Evolutionary conservation across 2,113 vertebrate species (phyloP), one percentile per base, ranked within the genome.

Genomic region (Thalassarche chlororhynchos): DNA sequence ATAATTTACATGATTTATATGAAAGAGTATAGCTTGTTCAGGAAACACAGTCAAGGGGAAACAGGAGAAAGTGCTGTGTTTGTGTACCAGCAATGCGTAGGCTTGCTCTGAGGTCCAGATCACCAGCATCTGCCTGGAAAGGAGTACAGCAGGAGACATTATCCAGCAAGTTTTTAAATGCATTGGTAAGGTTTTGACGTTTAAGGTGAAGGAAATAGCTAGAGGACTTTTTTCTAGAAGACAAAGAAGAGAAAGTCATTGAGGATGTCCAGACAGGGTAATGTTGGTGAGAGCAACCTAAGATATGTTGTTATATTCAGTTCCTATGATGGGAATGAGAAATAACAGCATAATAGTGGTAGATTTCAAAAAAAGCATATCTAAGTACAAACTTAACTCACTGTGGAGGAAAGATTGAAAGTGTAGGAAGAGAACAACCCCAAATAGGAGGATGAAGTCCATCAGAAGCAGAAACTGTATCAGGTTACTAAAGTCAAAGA

Each of bases 41-140:
- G 40, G 52, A 82, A 76, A 26, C 21, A 44, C 4, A 52, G 32
- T 54, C 13, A 38, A 65, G 23, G 31, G n/a, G 12, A 55, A 85
- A 40, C 5, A 12, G 65, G 32, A 38, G 26, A 26, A 94, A 61
- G 24, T 66, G 16, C 23, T 40, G 11, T 28, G 8, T 69, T 61
- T 90, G 40, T 55, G 9, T 87, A 18, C 18, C 24, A 66, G 51
- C 2, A 0, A 51, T 36, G 29, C 0, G 0, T 25, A 54, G 31
- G 14, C 31, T 85, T 75, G 46, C 12, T 5, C 34, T 70, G 55
- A 82, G 74, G 69, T 66, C 46, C 31, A n/a, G 68, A n/a, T 62
- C 34, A 78, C 31, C 49, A 74, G 23, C 2, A 4, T 74, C 32
- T 85, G 40, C 49, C 28, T 84, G 82, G 69, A 75, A 75, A 62